Evolutionary conservation across 1,140 invertebrate species (phyloP).

Genomic region (Carposina sasakii): DNA sequence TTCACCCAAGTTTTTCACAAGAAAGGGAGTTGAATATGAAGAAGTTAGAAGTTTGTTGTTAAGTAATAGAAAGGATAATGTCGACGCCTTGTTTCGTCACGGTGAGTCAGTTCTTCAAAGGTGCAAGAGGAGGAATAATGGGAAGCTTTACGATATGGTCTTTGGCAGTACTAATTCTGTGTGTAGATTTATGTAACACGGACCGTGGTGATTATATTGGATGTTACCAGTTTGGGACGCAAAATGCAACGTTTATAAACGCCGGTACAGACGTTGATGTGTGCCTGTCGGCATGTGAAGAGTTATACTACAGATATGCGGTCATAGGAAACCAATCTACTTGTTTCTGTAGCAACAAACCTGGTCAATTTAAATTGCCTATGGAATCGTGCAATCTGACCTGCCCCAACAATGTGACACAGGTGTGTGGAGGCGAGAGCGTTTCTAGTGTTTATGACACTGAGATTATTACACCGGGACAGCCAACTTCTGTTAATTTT

Average conservation of each 20-base stretch:
- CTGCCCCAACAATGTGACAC: conserved; percentile 69
- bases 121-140: no score
- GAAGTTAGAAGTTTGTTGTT: no score
- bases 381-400: conserved; percentile 56
- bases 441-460: conserved; percentile 73
- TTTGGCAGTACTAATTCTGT: conserved; percentile 25
- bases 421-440: conserved; percentile 71
- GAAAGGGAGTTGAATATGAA: no score
- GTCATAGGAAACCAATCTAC: conserved; percentile 60
- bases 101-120: no score
- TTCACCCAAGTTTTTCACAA: no score
- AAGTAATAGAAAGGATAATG: no score
- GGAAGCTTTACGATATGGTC: conserved; percentile 26
- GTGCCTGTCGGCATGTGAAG: conserved; percentile 60
- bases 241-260: conserved; percentile 55
- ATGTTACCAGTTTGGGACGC: conserved; percentile 43
- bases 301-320: conserved; percentile 63
- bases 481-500: conserved; percentile 61
- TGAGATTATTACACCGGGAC: conserved; percentile 57
- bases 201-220: conserved; percentile 61
- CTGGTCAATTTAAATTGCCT: conserved; percentile 43
- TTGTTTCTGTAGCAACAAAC: conserved; percentile 59
- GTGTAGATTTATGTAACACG: conserved; percentile 13
- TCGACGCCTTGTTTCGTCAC: no score
- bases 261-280: conserved; percentile 61